Evolutionary conservation across 2,797 vertebrate genomes (phyloP), one percentile per base, ranked within the genome.

Genomic region (Galaxias olidus): DNA sequence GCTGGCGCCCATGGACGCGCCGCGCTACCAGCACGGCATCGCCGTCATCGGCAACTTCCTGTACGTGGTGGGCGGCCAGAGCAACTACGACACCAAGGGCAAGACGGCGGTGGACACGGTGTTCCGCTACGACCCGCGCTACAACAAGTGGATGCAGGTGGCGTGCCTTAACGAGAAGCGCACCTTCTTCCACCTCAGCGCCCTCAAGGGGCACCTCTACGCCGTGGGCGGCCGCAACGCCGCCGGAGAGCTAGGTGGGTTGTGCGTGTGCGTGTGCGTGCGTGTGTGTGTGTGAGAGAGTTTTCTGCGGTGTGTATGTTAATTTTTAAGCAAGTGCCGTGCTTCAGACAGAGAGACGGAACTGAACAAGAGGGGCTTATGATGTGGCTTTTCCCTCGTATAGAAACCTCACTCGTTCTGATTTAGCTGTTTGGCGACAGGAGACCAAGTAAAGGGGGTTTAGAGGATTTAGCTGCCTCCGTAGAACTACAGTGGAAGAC

Each of bases 151-250:
- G 97, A 98, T 97, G 92, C 98, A 98, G 89, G 96, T 99, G 55
- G 96, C 98, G 0, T 98, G 96, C 87, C 88, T 99, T 74, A 99
- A 99, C 1, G 98, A 99, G 91, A 99, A 99, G 84, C 88, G 97
- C 15, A 99, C 97, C 87, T 99, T 99, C 93, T 99, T 99, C 93
- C 98, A 99, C 92, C 94, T 99, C 88, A 99, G 98, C 81, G 98
- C 98, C 74, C 96, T 99, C 87, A 98, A 98, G 90, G 98, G 98
- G 84, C 95, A 97, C 90, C 92, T 99, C 72, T 99, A 99, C 1
- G 97, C 98, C 10, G 97, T 99, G 0, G 98, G 98, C 10, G 98
- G 98, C 10, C 92, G 97, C 55, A 99, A 98, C 1, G 98, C 98
- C 1, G 97, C 98, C 4, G 98, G 98, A 14, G 94, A 96, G 82